Evolutionary conservation across 2,797 vertebrate genomes (phyloP).

Genomic region (Pipistrellus nathusii): DNA sequence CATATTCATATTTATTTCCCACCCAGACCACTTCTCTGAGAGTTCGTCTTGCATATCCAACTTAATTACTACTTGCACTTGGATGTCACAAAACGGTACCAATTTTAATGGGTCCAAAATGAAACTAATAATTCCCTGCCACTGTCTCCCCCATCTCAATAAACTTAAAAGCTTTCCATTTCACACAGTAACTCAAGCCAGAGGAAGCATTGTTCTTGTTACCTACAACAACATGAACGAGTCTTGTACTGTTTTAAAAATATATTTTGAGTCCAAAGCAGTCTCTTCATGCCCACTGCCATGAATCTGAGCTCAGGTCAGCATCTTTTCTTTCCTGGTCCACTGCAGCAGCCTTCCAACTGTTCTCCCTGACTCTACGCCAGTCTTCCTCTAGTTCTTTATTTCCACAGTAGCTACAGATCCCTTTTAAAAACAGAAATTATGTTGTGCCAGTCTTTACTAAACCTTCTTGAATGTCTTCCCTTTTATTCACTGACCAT

Average conservation of each 20-base stretch:
- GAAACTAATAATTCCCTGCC: neutral
- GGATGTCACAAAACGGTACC: neutral
- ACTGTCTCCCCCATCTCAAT: neutral
- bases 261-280: neutral
- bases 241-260: neutral
- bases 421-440: conserved; percentile 37
- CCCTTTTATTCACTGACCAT: neutral
- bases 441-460: neutral
- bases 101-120: neutral
- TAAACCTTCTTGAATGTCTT: neutral
- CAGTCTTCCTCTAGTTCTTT: neutral
- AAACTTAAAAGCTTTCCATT: neutral
- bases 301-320: neutral
- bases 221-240: neutral
- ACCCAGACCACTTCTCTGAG: neutral
- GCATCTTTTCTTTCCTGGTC: neutral
- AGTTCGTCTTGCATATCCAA: neutral
- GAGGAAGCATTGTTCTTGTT: neutral
- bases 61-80: conserved; percentile 30
- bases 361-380: neutral
- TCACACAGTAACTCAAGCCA: neutral
- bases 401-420: neutral
- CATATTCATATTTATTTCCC: neutral
- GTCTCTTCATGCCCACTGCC: neutral
- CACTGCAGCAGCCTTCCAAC: neutral